Evolutionary conservation across 2,113 vertebrate species (phyloP), one percentile per base, ranked within the genome.

Genomic region (Malurus alboscapulatus): DNA sequence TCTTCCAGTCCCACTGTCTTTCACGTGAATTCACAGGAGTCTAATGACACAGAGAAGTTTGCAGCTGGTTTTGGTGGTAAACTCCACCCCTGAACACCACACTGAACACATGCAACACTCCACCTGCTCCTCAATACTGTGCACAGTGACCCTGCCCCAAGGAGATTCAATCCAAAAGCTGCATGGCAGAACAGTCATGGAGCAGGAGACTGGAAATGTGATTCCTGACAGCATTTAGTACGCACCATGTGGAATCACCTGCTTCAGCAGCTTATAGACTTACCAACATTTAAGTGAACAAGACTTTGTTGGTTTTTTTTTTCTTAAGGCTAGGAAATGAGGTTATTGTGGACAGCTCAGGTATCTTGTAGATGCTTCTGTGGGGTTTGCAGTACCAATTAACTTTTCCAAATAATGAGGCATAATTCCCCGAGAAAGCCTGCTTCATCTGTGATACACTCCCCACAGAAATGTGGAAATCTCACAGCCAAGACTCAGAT

Each of bases 381-480:
- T 65, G 73, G 32, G 76, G 58, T 79, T 86, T 94, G 66, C 71
- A 84, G 40, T 90, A 81, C 94, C 91, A 96, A 96, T 96, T 96
- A 97, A 79, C 66, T 73, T 87, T 75, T 47, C 40, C 87, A 84
- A 62, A 76, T 94, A 97, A 96, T 90, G 68, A 96, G 54, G 47
- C 68, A 13, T 68, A 88, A 94, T 82, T 72, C 47, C 91, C 71
- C 62, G 69, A 88, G 90, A 88, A 92, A 44, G 10, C 29, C 50
- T 67, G 73, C 47, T 88, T 94, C 58, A 84, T 87, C 73, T 88
- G 87, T 38, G 45, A 87, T 71, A 73, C 29, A 77, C 14, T 91
- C 88, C 81, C 95, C 42, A 42, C 7, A 65, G 94, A 93, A 88
- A 83, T 1, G 2, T 7, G 61, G 71, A 90, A 80, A 72, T 73